Base-by-base conservation (phyloP, 2,888 invertebrate species). In the Metacarcinus magister region DNA sequence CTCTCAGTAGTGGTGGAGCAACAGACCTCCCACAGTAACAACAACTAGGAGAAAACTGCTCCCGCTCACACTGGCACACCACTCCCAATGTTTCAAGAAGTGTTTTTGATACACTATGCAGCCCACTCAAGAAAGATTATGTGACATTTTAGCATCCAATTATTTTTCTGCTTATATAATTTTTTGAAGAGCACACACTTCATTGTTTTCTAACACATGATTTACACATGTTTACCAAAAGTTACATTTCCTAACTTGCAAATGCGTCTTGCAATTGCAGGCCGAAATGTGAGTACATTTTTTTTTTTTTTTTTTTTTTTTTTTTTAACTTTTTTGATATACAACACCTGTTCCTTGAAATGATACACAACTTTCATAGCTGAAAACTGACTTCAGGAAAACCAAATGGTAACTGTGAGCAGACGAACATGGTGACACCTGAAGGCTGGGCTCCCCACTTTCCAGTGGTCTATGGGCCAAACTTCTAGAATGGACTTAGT, bases 401-500 rank as follows among this genome's bases (percentile, higher is more conserved):
- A 87, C 87, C 87, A 87, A 87, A 87, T 87, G 39, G 39, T 87
- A 87, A 87, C 16, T 87, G 87, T 87, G 87, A 87, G 87, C 87
- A 87, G 87, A 87, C 39, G 19, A 87, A 87, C 87, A 87, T 87
- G 87, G 87, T 87, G 87, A 87, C 87, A 87, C 87, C 87, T 87
- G 87, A 87, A 87, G 87, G 87, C 87, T 87, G 39, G 87, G 87
- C 87, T 87, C 87, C 87, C 39, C 87, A 39, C 87, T 87, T 39
- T 32, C 87, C 87, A 87, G 87, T 87, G 87, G 87, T 87, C 87
- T 87, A 87, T 87, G 87, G 87, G 87, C 32, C 87, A 87, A 87
- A 87, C 87, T 87, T 87, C 87, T 87, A 87, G 87, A 87, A 87
- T 87, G 87, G 87, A 87, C 87, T 87, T 87, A 87, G 87, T 87